Base-by-base conservation (phyloP, 1,140 invertebrate species). In the Anastrepha obliqua region DNA sequence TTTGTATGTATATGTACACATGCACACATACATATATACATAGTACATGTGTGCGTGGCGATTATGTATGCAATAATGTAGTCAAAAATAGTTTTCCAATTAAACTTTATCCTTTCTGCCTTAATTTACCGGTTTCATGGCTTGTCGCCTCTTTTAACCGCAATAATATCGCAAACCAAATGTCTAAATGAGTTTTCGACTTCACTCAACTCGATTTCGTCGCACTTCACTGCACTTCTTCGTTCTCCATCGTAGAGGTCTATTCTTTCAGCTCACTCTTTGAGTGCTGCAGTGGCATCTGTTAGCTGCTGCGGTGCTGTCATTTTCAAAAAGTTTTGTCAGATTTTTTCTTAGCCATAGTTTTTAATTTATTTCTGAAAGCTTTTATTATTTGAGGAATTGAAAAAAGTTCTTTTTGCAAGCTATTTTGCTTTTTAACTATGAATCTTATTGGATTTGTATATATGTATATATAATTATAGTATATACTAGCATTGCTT, bases 111-210 rank as follows among this genome's bases (percentile, higher is more conserved):
- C 91, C 91, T 92, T 92, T 92, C 92, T 92, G 90, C 91, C 91
- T 92, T 92, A 92, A 92, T 92, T 92, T 92, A 92, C 91, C 91
- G 91, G 91, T 92, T 92, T 92, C 91, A 92, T 92, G 91, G 90
- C 91, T 92, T 92, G 91, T 92, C 91, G 91, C 91, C 91, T 92
- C 90, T 91, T 92, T 92, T 89, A 91, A 92, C 91, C 91, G 91
- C 91, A 92, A 89, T 89, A 89, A 88, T 81, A 87, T 87, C 39
- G 60, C 74, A 81, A 64, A 87, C 74, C 42, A 60, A 81, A 62
- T 51, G 70, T 87, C 74, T 81, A 86, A 39, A 78, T 59, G 29
- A 55, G 55, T 74, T 59, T 86, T 86, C 59, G 55, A 86, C 55
- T 86, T 86, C 59, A 86, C 58, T 86, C 59, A 44, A 62, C 85